Evolutionary conservation across 1,140 invertebrate species (phyloP).

Genomic region (Heliothis virescens): DNA sequence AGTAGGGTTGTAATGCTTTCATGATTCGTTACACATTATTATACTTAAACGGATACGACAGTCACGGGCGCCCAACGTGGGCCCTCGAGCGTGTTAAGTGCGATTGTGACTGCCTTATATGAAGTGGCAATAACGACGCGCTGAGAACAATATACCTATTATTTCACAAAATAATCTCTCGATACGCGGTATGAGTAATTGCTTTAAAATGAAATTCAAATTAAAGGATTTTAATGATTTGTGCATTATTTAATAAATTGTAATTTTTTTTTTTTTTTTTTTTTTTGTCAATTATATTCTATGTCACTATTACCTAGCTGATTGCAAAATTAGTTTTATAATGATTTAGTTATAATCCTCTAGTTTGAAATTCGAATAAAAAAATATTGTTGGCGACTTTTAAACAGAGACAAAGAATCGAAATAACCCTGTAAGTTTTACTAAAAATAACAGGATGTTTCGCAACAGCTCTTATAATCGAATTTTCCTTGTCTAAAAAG

Average conservation of each 20-base stretch:
- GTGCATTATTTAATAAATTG: no score
- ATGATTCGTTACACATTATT: conserved; percentile 59
- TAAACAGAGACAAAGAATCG: no score
- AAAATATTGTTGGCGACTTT: no score
- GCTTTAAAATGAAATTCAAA: not conserved
- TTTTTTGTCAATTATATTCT: no score
- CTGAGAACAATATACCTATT: conserved; percentile 9
- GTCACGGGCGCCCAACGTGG: conserved; percentile 44
- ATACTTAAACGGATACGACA: conserved; percentile 41
- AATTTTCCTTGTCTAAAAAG: conserved; percentile 47
- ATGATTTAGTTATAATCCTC: no score
- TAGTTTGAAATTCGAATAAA: no score
- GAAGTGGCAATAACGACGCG: conserved; percentile 50
- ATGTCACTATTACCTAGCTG: no score
- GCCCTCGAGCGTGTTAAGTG: conserved; percentile 57
- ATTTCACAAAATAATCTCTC: conserved; percentile 35
- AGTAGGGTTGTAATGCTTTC: conserved; percentile 60
- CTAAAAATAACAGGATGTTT: conserved; percentile 49
- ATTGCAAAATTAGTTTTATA: no score
- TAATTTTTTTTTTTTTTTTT: no score
- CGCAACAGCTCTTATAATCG: conserved; percentile 49
- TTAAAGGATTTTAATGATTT: not conserved
- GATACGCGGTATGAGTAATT: conserved; percentile 12
- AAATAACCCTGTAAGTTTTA: no score
- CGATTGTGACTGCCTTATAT: conserved; percentile 57